A percentile compares a stretch with the other conserved stretches of the same genome.
These are phyloP conservation scores for Sinhomidia bicolor DNA, from an alignment of 2,888 invertebrate genomes.

Conservation along the genomic window DNA sequence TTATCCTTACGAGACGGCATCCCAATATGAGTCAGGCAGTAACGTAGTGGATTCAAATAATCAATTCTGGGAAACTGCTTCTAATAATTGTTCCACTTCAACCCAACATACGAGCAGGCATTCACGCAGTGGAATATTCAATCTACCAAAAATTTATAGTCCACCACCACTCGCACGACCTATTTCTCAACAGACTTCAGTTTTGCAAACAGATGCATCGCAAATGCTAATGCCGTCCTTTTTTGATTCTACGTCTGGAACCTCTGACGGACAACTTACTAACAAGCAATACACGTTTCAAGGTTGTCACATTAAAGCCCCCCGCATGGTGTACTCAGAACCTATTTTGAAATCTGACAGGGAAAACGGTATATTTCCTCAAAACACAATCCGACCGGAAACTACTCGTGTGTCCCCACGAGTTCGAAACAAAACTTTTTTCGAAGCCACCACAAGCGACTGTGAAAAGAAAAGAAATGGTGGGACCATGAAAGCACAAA, in stretches of 20 bases:
- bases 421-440: slow-evolving; percentile 3
- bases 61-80: background rate
- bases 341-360: slow-evolving; percentile 29
- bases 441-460: background rate
- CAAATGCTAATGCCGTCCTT: slow-evolving; percentile 60
- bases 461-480: background rate
- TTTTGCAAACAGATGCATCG: background rate
- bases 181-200: background rate
- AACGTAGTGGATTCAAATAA: background rate
- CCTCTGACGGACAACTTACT: background rate
- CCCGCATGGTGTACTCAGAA: slow-evolving; percentile 35
- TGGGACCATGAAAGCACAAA: background rate
- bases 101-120: background rate
- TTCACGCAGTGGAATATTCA: slow-evolving; percentile 44
- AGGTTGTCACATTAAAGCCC: background rate
- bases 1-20: background rate
- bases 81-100: background rate
- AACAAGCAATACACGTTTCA: background rate
- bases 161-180: slow-evolving; percentile 54
- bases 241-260: slow-evolving; percentile 20
- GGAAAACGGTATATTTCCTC: background rate
- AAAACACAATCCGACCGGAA: background rate
- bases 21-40: background rate
- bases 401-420: background rate
- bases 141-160: slow-evolving; percentile 56